Percentiles rank a stretch among this genome's conserved stretches.
phyloP scores from a whole-genome alignment of 37 sponge, comb jelly and placozoan species.

The Aplysina aerophoba region DNA sequence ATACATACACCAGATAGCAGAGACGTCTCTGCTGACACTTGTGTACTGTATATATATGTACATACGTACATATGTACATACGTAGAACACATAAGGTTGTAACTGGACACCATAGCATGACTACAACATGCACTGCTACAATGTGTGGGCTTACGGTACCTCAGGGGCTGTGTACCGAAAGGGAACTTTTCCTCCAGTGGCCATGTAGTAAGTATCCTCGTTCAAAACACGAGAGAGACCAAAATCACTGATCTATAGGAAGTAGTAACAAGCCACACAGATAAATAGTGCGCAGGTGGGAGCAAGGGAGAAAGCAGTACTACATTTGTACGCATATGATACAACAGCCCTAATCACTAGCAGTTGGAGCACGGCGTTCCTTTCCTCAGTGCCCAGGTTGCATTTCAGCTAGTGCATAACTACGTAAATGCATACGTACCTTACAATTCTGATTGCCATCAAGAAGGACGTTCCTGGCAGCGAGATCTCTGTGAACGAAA shows the following conservation, averaged over 20 bases:
- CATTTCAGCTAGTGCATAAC: neutral
- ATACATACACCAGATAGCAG: too few species aligned
- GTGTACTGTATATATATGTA: too few species aligned
- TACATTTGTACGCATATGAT: neutral
- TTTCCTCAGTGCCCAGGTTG: too few species aligned
- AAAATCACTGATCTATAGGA: slow-evolving; percentile 2
- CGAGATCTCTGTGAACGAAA: slow-evolving; percentile 1
- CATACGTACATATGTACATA: too few species aligned
- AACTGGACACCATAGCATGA: neutral
- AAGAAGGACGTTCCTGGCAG: slow-evolving; percentile 9
- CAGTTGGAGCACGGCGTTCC: too few species aligned
- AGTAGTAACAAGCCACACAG: neutral
- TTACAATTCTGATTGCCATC: neutral
- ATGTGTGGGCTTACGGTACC: neutral
- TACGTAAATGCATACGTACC: neutral
- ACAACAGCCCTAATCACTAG: neutral
- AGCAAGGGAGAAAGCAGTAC: too few species aligned
- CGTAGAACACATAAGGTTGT: too few species aligned
- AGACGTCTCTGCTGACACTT: too few species aligned
- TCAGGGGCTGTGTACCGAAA: slow-evolving; percentile 7
- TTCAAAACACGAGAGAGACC: slow-evolving; percentile 6
- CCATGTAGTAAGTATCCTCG: neutral
- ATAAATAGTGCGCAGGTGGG: neutral
- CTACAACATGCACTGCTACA: neutral
- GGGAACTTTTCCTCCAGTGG: neutral